phyloP scores from a whole-genome alignment of 2,797 vertebrate genomes.

The Melanogrammus aeglefinus region DNA sequence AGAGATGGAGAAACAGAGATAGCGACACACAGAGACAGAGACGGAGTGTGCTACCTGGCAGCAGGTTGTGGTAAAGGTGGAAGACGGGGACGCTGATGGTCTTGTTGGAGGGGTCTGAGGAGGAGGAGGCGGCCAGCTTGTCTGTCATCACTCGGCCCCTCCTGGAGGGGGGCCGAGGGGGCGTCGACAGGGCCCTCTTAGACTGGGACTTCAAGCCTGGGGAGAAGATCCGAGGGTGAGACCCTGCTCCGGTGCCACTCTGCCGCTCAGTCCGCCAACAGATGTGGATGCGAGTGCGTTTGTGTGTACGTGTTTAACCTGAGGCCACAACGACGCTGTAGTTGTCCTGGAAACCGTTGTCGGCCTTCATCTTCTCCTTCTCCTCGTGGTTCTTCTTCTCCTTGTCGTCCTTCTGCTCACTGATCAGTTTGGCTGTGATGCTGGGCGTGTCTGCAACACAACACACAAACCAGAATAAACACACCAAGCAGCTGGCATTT shows the following conservation, averaged over 20 bases:
- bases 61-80: slow-evolving; percentile 94
- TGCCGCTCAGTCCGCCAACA: neutral
- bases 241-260: neutral
- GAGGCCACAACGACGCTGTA: slow-evolving; percentile 98
- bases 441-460: slow-evolving; percentile 88
- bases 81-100: slow-evolving; percentile 98
- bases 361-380: slow-evolving; percentile 98
- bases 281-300: neutral
- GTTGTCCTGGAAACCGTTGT: slow-evolving; percentile 98
- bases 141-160: slow-evolving; percentile 90
- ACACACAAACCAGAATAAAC: neutral
- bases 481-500: too few species aligned
- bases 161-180: slow-evolving; percentile 91
- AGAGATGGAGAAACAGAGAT: neutral
- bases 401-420: slow-evolving; percentile 98
- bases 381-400: slow-evolving; percentile 99
- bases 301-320: slow-evolving; percentile 68
- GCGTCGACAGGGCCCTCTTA: slow-evolving; percentile 91
- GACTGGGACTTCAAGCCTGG: slow-evolving; percentile 96
- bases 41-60: too few species aligned
- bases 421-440: slow-evolving; percentile 98
- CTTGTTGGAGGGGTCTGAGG: slow-evolving; percentile 87
- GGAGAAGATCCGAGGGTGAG: neutral
- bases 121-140: slow-evolving; percentile 82
- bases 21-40: too few species aligned